Evolutionary conservation across 1,140 invertebrate species (phyloP).

Genomic region (Diuraphis noxia): DNA sequence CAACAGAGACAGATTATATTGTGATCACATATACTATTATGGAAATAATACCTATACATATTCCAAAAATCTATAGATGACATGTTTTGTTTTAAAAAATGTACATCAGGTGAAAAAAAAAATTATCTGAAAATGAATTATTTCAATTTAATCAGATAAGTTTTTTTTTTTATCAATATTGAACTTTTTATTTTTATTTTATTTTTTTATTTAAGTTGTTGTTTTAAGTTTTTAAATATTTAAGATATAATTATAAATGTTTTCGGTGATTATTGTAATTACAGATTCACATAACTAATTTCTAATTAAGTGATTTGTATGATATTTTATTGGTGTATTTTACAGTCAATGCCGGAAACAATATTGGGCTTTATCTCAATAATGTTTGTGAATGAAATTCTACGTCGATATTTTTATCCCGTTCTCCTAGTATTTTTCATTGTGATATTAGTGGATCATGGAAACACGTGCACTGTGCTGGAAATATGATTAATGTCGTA

Average conservation of each 20-base stretch:
- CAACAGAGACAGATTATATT: background rate
- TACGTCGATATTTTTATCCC: background rate
- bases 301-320: no score
- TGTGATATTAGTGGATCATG: no score
- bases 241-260: no score
- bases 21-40: background rate
- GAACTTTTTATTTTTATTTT: no score
- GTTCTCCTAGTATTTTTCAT: background rate
- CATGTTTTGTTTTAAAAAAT: background rate
- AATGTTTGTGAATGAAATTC: background rate
- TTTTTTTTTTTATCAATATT: background rate
- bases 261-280: no score
- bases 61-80: background rate
- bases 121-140: background rate
- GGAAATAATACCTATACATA: background rate
- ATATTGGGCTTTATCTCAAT: background rate
- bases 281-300: no score
- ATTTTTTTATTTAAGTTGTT: background rate
- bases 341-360: background rate
- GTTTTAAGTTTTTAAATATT: no score
- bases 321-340: no score
- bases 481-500: background rate
- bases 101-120: background rate
- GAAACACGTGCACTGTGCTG: background rate
- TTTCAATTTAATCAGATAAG: background rate